A percentile compares a stretch with the other conserved stretches of the same genome.
phyloP scores from a whole-genome alignment of 2,797 vertebrate genomes.

The Ficedula albicollis region DNA sequence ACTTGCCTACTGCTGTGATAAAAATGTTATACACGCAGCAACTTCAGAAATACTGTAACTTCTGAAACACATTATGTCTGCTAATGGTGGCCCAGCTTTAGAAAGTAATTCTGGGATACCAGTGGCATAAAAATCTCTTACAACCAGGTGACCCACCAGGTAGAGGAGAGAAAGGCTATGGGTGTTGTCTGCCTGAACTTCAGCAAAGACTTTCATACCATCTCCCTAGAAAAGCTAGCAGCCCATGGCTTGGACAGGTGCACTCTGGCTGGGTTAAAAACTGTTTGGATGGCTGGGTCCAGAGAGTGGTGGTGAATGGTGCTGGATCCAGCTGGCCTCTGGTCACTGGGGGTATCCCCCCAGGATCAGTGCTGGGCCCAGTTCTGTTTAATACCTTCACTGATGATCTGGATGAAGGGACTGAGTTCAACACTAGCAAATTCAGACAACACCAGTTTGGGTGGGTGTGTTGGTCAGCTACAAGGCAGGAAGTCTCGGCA shows the following conservation, averaged over 20 bases:
- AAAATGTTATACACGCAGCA: neutral
- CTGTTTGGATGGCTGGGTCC: fast-evolving
- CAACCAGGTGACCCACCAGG: neutral
- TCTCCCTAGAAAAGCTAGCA: neutral
- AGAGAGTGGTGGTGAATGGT: fast-evolving
- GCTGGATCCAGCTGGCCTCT: too few relatives aligned
- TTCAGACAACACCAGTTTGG: too few relatives aligned
- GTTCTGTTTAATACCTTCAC: too few relatives aligned
- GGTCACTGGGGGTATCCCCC: too few relatives aligned
- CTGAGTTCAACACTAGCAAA: too few relatives aligned
- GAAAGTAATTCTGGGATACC: neutral
- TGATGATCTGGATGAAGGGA: neutral
- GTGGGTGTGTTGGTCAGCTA: too few relatives aligned
- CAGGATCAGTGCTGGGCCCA: too few relatives aligned
- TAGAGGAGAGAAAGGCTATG: neutral
- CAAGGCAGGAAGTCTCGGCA: too few relatives aligned
- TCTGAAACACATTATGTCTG: neutral
- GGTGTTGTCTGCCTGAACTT: neutral
- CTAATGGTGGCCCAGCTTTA: neutral
- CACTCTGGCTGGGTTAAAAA: neutral
- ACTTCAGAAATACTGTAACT: neutral
- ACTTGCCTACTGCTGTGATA: fast-evolving
- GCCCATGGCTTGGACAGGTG: fast-evolving
- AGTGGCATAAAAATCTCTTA: neutral
- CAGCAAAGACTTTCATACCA: neutral